phyloP scores from a whole-genome alignment of 1,140 invertebrate genomes.

The Drosophila malerkotliana region DNA sequence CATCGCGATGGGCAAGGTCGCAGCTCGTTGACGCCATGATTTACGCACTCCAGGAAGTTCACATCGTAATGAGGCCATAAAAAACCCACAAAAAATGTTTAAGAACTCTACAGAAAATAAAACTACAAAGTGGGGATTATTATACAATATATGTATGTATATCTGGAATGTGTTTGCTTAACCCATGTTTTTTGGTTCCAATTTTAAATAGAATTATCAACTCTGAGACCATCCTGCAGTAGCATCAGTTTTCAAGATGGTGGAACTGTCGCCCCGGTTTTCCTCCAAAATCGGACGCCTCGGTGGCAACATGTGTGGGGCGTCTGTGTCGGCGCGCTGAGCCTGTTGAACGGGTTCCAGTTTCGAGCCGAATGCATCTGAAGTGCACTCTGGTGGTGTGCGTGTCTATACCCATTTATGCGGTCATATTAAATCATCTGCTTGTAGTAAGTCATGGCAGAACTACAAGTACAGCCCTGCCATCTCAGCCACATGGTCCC shows the following conservation, averaged over 20 bases:
- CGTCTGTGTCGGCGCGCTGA: slow-evolving; percentile 29
- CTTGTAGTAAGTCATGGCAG: slow-evolving; percentile 71
- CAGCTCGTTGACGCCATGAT: slow-evolving; percentile 63
- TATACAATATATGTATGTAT: neutral
- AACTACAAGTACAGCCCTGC: slow-evolving; percentile 65
- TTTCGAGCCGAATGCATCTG: slow-evolving; percentile 56
- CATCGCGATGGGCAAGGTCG: slow-evolving; percentile 38
- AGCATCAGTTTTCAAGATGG: slow-evolving; percentile 71
- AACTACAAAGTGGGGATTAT: neutral
- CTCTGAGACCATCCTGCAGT: neutral
- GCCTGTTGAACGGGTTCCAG: slow-evolving; percentile 33
- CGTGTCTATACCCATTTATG: slow-evolving; percentile 44
- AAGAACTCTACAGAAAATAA: neutral
- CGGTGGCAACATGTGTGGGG: slow-evolving; percentile 68
- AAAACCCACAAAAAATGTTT: slow-evolving; percentile 1
- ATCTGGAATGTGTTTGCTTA: neutral
- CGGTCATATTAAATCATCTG: slow-evolving; percentile 81
- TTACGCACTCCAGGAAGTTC: slow-evolving; percentile 50
- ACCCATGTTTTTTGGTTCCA: neutral
- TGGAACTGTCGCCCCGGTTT: slow-evolving; percentile 27
- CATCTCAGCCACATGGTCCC: slow-evolving; percentile 18
- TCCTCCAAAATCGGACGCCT: slow-evolving; percentile 41
- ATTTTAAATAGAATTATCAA: slow-evolving; percentile 12
- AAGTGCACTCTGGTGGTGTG: slow-evolving; percentile 53
- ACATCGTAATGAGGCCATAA: slow-evolving; percentile 13